Evolutionary conservation across 2,888 invertebrate species (phyloP), one percentile per base, ranked within the genome.

Genomic region (Lacanobia oleracea): DNA sequence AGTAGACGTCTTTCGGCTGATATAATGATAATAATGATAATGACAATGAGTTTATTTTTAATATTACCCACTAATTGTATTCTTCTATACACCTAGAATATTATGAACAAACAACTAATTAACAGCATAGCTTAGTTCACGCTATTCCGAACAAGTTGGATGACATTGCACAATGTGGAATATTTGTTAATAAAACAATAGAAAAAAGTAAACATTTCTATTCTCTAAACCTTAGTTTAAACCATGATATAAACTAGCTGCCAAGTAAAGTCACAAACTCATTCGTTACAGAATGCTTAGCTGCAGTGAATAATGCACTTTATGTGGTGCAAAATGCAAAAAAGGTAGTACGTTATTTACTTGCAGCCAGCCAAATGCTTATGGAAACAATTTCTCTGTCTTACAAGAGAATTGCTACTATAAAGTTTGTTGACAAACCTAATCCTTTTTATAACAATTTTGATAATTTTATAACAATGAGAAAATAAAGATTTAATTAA

Each of bases 281-380:
- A 86, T 85, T 75, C 63, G 79, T 87, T 84, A 84, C 68, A n/a
- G 66, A 59, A 62, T 60, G 70, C 74, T 79, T 71, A 77, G 78
- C 67, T 80, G 70, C 75, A 75, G 77, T 68, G 77, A 76, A 85
- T 83, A 86, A 77, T 77, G 72, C 69, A 78, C 61, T 54, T 16
- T 70, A 68, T 45, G 48, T 59, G 18, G 18, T 50, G 51, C 27
- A 18, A 48, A 45, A 51, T 59, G 53, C 18, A 10, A 64, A 40
- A 27, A 9, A 4, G 4, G 23, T 21, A 1, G 9, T 27, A n/a
- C 8, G 9, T 50, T 78, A 72, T 61, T 64, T 63, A 45, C 43
- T 14, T 70, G 16, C 40, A 40, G 48, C 33, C 27, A 50, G 23
- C 23, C 33, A 59, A 67, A 54, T 60, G 61, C 6, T 56, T 37